Conservation (phyloP, 2,797 vertebrate genomes). For the Salmo trutta region DNA sequence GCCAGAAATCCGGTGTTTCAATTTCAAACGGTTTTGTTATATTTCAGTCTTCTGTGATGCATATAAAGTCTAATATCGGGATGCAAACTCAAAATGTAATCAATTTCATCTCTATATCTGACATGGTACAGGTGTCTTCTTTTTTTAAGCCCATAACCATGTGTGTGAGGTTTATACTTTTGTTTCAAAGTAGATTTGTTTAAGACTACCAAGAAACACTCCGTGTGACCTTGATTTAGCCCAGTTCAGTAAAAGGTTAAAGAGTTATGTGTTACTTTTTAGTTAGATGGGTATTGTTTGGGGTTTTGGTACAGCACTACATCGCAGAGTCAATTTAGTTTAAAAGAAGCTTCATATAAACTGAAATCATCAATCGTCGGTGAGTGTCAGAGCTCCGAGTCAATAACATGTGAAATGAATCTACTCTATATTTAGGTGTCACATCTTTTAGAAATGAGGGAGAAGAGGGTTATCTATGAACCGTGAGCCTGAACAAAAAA, state of each 20-base stretch:
- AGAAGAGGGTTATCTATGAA: conserved; percentile 42
- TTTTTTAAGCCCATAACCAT: no score
- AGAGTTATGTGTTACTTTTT: not conserved
- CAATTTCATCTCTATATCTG: no score
- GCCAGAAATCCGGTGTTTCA: no score
- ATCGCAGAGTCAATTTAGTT: not conserved
- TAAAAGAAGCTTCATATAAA: conserved; percentile 3
- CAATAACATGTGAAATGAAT: conserved; percentile 23
- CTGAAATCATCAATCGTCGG: not conserved
- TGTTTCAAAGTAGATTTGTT: no score
- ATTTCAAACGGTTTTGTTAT: no score
- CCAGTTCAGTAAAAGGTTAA: not conserved
- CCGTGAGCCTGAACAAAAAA: conserved; percentile 36
- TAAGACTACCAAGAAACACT: no score
- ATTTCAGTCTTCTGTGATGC: no score
- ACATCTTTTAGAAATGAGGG: conserved; percentile 31
- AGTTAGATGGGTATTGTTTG: not conserved
- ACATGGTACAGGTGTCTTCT: no score
- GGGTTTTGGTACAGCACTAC: not conserved
- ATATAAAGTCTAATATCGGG: no score
- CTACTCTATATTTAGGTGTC: conserved; percentile 26
- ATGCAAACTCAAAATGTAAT: no score
- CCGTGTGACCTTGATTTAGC: no score
- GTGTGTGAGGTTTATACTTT: no score
- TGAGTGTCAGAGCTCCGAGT: conserved; percentile 18